Conservation (phyloP, 2,113 vertebrate species). For the Aptenodytes forsteri region DNA sequence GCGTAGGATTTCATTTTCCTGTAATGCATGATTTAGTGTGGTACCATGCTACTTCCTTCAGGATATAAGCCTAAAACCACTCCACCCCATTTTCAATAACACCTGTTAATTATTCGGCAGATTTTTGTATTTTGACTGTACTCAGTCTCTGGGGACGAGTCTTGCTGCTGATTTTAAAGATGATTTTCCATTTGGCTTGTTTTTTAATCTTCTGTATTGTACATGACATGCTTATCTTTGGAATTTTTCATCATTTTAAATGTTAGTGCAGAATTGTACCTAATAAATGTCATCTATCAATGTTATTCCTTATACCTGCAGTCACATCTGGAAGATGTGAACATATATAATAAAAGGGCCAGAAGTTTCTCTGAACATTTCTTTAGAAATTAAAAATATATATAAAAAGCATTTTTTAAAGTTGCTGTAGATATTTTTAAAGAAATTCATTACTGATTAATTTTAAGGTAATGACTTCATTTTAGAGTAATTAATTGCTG, state of each 20-base stretch:
- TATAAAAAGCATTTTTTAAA: fast-evolving
- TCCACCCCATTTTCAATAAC: background rate
- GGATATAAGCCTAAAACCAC: background rate
- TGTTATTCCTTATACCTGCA: background rate
- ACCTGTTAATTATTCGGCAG: background rate
- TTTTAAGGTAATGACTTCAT: background rate
- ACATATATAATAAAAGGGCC: background rate
- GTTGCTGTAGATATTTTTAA: background rate
- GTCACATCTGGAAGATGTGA: background rate
- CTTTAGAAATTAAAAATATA: background rate
- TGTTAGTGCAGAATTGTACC: background rate
- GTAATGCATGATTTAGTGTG: constrained; percentile 1
- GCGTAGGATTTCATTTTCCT: background rate
- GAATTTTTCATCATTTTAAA: background rate
- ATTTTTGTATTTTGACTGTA: constrained; percentile 18
- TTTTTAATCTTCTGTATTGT: background rate
- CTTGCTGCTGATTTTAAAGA: background rate
- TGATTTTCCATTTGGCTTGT: background rate
- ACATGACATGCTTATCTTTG: background rate
- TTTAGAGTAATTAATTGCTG: background rate
- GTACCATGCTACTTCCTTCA: background rate
- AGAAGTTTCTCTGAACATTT: background rate
- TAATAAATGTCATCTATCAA: background rate
- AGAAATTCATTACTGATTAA: background rate
- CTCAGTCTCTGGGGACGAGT: background rate